A percentile compares a stretch with the other conserved stretches of the same genome.
These are phyloP conservation scores for Peromyscus nudipes DNA, from an alignment of 2,797 vertebrate genomes.

Conservation along the genomic window DNA sequence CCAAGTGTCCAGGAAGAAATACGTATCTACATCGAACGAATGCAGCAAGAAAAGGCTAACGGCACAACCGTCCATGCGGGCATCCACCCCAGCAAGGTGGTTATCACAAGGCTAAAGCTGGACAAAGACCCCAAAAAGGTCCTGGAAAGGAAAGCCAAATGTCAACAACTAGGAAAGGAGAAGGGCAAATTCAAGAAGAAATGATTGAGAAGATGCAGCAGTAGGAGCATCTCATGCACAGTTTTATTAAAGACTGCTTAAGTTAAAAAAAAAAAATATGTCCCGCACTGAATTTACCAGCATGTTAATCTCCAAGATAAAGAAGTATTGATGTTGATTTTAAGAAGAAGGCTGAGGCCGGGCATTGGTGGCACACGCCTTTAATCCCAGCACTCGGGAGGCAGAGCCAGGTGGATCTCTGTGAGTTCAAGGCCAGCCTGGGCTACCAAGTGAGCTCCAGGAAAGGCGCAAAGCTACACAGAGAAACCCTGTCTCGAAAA, in stretches of 20 bases:
- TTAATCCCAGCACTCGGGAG: too few species aligned
- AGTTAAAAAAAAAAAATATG: background rate
- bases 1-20: background rate
- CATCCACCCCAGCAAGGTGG: background rate
- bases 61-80: background rate
- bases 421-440: too few species aligned
- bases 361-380: too few species aligned
- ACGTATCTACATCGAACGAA: background rate
- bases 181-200: background rate
- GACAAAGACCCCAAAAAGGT: background rate
- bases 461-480: too few species aligned
- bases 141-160: background rate
- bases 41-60: background rate
- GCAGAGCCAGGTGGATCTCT: too few species aligned
- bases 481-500: too few species aligned
- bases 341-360: conserved; percentile 10
- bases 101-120: background rate
- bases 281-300: background rate
- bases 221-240: background rate
- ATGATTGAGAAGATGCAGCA: background rate
- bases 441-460: too few species aligned
- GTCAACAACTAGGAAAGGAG: background rate
- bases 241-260: background rate
- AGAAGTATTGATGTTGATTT: conserved; percentile 39
- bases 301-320: background rate